Evolutionary conservation across 2,797 vertebrate species (phyloP), one percentile per base, ranked within the genome.

Genomic region (Alca torda): DNA sequence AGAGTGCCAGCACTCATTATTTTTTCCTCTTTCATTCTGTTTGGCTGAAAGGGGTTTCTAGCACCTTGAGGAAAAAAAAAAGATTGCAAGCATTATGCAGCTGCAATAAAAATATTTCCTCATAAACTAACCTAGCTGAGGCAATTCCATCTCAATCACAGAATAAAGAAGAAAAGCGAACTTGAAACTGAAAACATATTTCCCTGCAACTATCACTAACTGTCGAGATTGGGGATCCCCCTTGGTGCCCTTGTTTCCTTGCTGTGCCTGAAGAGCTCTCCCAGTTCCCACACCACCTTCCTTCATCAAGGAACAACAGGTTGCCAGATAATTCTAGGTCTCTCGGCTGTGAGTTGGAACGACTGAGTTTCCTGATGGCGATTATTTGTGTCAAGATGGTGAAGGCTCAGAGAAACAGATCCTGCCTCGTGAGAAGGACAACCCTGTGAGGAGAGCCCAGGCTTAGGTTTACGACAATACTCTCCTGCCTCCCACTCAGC

Each of bases 151-250:
- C 57, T 64, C 56, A 77, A 17, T 35, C 53, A 68, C 10, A 70
- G 35, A 67, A 63, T 45, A 64, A 84, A 84, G 45, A 33, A 70
- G 51, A 73, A 89, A 73, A 41, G 12, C 18, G 31, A 94, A 39
- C 13, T 14, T 37, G 18, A 45, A 92, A 87, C 31, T 16, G 8
- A 56, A 93, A 95, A n/a, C 9, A 1, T 67, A 39, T 64, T 82
- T 65, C 17, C 11, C 19, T 78, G 28, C 13, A 56, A 25, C 8
- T 16, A 23, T 41, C 50, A 60, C 18, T 48, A 43, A 45, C 21
- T 0, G 0, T 11, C 48, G 61, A 86, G 39, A 75, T 0, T 37
- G 5, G 30, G 31, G 61, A 50, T 59, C 19, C 8, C 9, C 73
- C 25, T 48, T 54, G 31, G 28, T 75, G 26, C 2, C 16, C 14